Base-by-base conservation (phyloP, 2,797 vertebrate genomes). In the Lycodopsis pacificus region DNA sequence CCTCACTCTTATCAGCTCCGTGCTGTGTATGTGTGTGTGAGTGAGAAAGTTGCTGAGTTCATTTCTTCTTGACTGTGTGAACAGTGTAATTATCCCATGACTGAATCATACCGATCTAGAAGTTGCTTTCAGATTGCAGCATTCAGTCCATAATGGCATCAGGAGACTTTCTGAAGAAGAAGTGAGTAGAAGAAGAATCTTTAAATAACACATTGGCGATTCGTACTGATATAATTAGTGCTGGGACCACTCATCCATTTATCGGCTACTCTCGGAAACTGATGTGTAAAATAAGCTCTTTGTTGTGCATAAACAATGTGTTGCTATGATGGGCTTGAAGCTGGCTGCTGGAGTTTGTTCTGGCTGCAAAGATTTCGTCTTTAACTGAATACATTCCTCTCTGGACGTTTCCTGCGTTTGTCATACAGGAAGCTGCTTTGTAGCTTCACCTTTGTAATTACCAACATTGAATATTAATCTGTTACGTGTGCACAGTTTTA, bases 1-100 rank as follows among this genome's bases (percentile, higher is more conserved):
- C 69, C 69, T 65, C 36, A 8, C 65, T 54, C 66, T 87, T 89
- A 90, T 89, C 89, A 74, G 57, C 30, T 5, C 30, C 4, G 30
- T 38, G 44, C n/a, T 42, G 19, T 54, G 46, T 65, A 34, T 68
- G 61, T 75, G 70, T 82, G 58, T 76, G 53, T 71, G 73, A 81
- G 59, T 76, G 65, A 19, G n/a, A 61, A 73, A 72, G 79, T 81
- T 83, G 77, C 76, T 79, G 71, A 77, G 80, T 70, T 85, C 54
- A 79, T 78, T 79, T 82, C 75, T 81, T 80, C 79, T 64, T 13
- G 40, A 36, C 49, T 63, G 49, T 79, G 63, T 49, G 54, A 70
- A 48, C 71, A 65, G 64, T 7, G 4, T 62, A 75, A 79, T 84
- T 78, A 48, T 70, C 44, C 51, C 32, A 5, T 77, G 56, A 77